Percentiles rank a stretch among this genome's conserved stretches.
phyloP scores from a whole-genome alignment of 2,797 vertebrate genomes.

The Cyclopterus lumpus region DNA sequence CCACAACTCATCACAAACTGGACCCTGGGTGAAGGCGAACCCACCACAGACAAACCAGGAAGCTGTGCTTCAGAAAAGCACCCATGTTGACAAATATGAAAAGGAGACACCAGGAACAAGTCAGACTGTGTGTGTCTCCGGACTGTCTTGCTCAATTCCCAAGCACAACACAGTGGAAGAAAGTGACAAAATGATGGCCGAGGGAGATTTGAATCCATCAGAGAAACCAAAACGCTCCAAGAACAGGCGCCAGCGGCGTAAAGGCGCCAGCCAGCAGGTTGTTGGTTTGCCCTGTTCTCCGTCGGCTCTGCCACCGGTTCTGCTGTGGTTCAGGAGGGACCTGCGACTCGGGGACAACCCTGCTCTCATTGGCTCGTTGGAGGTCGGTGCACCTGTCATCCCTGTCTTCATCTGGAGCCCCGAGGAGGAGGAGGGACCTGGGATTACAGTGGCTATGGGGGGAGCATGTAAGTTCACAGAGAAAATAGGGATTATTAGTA shows the following conservation, averaged over 20 bases:
- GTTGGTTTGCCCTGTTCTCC: slow-evolving; percentile 62
- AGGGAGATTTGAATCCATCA: slow-evolving; percentile 24
- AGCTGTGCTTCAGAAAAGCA: slow-evolving; percentile 17
- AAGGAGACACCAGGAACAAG: slow-evolving; percentile 3
- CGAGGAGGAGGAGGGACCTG: slow-evolving; percentile 80
- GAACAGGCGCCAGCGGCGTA: slow-evolving; percentile 67
- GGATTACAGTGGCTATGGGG: slow-evolving; percentile 75
- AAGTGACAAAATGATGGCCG: slow-evolving; percentile 5
- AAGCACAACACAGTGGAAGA: slow-evolving; percentile 5
- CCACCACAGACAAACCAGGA: not conserved
- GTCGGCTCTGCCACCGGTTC: slow-evolving; percentile 55
- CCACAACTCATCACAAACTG: not conserved
- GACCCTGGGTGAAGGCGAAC: slow-evolving; percentile 5
- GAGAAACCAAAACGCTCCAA: slow-evolving; percentile 64
- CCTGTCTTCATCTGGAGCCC: slow-evolving; percentile 82
- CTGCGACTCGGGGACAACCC: slow-evolving; percentile 82
- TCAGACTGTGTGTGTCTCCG: slow-evolving; percentile 10
- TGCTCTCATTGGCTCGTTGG: slow-evolving; percentile 73
- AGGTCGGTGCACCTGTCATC: slow-evolving; percentile 78
- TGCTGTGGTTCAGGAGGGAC: slow-evolving; percentile 83
- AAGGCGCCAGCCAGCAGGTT: slow-evolving; percentile 55
- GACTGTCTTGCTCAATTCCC: not conserved
- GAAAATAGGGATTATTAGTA: not conserved
- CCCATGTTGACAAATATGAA: not conserved
- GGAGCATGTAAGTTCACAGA: slow-evolving; percentile 75